Evolutionary conservation across 2,888 invertebrate species (phyloP).

Genomic region (Brenthis daphne): DNA sequence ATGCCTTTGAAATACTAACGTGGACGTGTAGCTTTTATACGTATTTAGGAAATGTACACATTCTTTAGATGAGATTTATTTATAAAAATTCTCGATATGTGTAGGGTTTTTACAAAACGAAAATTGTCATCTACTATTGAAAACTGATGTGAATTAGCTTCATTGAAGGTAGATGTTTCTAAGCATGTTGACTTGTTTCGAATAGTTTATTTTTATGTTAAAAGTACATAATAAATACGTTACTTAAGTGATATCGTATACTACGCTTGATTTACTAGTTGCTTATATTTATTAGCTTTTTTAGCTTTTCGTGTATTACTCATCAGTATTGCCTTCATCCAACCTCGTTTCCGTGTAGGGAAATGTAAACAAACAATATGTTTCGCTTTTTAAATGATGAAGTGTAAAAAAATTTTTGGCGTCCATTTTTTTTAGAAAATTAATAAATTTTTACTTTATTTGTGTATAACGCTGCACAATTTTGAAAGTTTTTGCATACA

Average conservation of each 20-base stretch:
- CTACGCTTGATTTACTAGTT: slow-evolving; percentile 47
- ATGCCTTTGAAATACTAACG: slow-evolving; percentile 61
- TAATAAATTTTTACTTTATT: slow-evolving; percentile 28
- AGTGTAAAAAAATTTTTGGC: slow-evolving; percentile 27
- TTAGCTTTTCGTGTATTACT: slow-evolving; percentile 42
- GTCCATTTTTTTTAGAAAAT: slow-evolving; percentile 31
- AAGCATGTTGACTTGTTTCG: slow-evolving; percentile 74
- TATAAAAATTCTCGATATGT: slow-evolving; percentile 50
- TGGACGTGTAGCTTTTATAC: slow-evolving; percentile 73
- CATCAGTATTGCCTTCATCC: slow-evolving; percentile 37
- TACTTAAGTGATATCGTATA: slow-evolving; percentile 61
- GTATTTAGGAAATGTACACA: slow-evolving; percentile 60
- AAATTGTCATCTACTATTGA: slow-evolving; percentile 26
- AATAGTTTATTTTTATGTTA: slow-evolving; percentile 79
- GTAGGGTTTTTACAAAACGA: slow-evolving; percentile 32
- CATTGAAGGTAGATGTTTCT: slow-evolving; percentile 43
- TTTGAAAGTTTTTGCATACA: slow-evolving; percentile 51
- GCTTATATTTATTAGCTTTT: slow-evolving; percentile 49
- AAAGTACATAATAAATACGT: slow-evolving; percentile 52
- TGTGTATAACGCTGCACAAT: slow-evolving; percentile 68
- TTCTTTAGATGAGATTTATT: slow-evolving; percentile 57
- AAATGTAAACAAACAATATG: slow-evolving; percentile 16
- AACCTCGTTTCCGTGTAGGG: slow-evolving; percentile 25
- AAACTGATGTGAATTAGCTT: slow-evolving; percentile 22
- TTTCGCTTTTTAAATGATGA: slow-evolving; percentile 26